Percentiles rank a stretch among this genome's conserved stretches.
Evolutionary conservation across 1,140 invertebrate species (phyloP).

Genomic region (Trichomalopsis sarcophagae): DNA sequence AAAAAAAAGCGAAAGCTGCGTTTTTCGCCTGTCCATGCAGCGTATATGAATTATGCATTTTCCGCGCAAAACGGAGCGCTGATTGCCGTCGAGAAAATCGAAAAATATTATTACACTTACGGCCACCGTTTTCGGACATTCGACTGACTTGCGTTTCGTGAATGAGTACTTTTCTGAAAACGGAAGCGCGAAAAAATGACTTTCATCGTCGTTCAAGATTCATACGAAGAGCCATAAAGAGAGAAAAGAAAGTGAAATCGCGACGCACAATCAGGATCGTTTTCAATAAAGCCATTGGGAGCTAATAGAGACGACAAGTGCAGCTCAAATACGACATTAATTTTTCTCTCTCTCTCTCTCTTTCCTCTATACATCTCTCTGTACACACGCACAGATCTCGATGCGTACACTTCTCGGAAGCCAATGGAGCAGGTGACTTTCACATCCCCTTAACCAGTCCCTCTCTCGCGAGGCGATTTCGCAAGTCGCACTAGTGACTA

Average conservation of each 20-base stretch:
- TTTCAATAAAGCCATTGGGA: no score
- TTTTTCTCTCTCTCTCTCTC: background rate
- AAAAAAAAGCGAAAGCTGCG: constrained; percentile 27
- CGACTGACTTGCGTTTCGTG: no score
- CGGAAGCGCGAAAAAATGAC: no score
- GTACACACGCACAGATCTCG: background rate
- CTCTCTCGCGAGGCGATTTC: background rate
- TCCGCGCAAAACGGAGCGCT: background rate
- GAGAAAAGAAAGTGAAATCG: no score
- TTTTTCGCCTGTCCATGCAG: constrained; percentile 6
- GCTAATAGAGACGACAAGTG: no score
- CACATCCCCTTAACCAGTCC: constrained; percentile 24
- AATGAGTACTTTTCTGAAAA: no score
- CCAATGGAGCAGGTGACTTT: constrained; percentile 10
- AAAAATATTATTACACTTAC: background rate
- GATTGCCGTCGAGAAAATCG: background rate
- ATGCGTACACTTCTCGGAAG: constrained; percentile 8
- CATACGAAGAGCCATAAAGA: no score
- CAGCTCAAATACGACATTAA: background rate
- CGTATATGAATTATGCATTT: constrained; percentile 31
- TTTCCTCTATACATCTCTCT: background rate
- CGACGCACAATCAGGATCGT: no score
- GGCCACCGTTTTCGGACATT: background rate
- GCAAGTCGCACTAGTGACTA: background rate
- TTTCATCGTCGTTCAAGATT: no score